Conservation (phyloP, 2,113 vertebrate species). For the Nyctereutes procyonoides region DNA sequence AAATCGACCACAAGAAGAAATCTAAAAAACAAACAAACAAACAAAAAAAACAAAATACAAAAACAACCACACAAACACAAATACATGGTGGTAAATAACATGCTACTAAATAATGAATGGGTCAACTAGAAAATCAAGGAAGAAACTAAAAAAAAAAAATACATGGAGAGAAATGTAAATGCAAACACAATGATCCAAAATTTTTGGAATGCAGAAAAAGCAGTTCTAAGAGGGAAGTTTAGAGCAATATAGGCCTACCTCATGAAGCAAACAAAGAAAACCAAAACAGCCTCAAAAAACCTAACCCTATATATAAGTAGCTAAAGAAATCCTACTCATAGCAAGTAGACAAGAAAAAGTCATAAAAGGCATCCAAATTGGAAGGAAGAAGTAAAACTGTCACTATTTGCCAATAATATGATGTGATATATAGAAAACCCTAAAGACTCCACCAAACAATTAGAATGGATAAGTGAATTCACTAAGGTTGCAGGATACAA, state of each 20-base stretch:
- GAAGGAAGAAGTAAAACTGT: neutral
- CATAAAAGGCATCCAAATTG: neutral
- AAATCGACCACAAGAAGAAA: neutral
- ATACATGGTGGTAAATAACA: neutral
- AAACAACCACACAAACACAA: neutral
- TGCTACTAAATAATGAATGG: neutral
- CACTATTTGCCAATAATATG: neutral
- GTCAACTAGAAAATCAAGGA: neutral
- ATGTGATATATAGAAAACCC: neutral
- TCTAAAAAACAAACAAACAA: neutral
- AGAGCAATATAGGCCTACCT: neutral
- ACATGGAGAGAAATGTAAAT: neutral
- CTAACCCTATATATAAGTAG: neutral
- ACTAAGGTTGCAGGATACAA: neutral
- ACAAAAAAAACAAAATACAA: too few species aligned
- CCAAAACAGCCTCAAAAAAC: neutral
- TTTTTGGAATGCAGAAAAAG: neutral
- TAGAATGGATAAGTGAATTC: neutral
- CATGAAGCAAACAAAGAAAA: neutral
- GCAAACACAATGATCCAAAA: neutral
- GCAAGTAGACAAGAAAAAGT: neutral
- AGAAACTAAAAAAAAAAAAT: neutral
- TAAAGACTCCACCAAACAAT: neutral
- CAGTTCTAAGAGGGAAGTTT: neutral
- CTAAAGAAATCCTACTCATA: neutral